phyloP scores from a whole-genome alignment of 2,797 vertebrate species.

The Bothrops alternatus region DNA sequence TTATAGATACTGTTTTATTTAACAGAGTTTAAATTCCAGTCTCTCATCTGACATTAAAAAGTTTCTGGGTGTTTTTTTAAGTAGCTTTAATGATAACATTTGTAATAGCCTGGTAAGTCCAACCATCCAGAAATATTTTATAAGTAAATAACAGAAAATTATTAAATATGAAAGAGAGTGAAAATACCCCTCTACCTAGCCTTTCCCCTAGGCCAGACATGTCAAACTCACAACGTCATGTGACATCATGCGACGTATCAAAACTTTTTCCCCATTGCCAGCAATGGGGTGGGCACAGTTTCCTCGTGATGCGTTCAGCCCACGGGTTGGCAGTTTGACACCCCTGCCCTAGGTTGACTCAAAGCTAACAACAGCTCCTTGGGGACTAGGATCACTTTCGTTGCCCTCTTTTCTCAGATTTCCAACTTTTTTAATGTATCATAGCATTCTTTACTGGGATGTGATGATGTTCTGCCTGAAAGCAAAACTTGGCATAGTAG shows the following conservation, averaged over 20 bases:
- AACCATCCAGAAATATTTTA: background rate
- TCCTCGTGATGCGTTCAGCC: too few species aligned
- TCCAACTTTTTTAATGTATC: background rate
- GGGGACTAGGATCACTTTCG: background rate
- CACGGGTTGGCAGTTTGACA: too few species aligned
- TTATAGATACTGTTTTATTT: background rate
- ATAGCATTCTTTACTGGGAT: background rate
- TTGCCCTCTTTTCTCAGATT: background rate
- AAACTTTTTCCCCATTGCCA: too few species aligned
- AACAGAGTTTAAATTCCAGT: background rate
- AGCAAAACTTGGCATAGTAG: background rate
- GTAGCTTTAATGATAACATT: background rate
- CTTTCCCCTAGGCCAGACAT: background rate
- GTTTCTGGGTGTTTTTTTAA: background rate
- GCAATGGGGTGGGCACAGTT: too few species aligned
- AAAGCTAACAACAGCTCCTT: background rate
- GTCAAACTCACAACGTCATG: too few species aligned
- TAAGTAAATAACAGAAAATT: background rate
- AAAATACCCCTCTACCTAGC: background rate
- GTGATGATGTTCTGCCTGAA: background rate
- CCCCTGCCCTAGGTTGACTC: background rate
- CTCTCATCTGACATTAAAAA: background rate
- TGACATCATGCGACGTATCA: too few species aligned
- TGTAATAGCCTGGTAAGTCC: background rate
- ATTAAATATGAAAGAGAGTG: background rate